Evolutionary conservation across 2,888 invertebrate genomes (phyloP).

Genomic region (Axea sp.): DNA sequence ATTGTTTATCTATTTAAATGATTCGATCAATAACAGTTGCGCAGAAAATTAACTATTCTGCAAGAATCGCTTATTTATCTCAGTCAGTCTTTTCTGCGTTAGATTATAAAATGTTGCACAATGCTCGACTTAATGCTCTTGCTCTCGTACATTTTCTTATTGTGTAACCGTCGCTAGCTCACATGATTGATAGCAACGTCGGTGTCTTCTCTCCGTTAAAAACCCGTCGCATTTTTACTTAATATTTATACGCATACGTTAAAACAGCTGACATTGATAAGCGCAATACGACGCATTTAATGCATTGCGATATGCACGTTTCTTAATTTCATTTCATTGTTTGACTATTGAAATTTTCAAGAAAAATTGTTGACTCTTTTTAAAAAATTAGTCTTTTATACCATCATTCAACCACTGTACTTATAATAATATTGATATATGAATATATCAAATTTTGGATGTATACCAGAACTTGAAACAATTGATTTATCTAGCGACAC

Average conservation of each 20-base stretch:
- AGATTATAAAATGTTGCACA: slow-evolving; percentile 44
- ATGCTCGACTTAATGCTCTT: slow-evolving; percentile 36
- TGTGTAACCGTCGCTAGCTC: slow-evolving; percentile 51
- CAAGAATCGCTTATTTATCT: slow-evolving; percentile 5
- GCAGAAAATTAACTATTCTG: background rate
- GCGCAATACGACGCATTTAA: slow-evolving; percentile 23
- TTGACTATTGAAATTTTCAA: too few species aligned
- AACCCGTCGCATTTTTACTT: slow-evolving; percentile 43
- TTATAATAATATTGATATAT: too few species aligned
- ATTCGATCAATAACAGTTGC: too few species aligned
- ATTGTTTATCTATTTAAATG: too few species aligned
- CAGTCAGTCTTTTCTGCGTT: slow-evolving; percentile 13
- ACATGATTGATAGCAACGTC: slow-evolving; percentile 45
- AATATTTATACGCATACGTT: slow-evolving; percentile 40
- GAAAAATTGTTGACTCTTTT: too few species aligned
- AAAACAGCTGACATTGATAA: slow-evolving; percentile 43
- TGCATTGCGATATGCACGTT: slow-evolving; percentile 9
- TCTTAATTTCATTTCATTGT: too few species aligned
- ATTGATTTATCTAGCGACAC: too few species aligned
- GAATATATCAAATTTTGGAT: too few species aligned
- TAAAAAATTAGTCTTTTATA: too few species aligned
- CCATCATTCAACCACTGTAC: too few species aligned
- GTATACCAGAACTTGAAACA: too few species aligned
- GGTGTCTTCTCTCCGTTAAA: slow-evolving; percentile 18
- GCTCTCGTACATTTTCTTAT: slow-evolving; percentile 45